These are phyloP conservation scores for Tipula helvola DNA, from an alignment of 2,888 invertebrate genomes.

Conservation along the genomic window DNA sequence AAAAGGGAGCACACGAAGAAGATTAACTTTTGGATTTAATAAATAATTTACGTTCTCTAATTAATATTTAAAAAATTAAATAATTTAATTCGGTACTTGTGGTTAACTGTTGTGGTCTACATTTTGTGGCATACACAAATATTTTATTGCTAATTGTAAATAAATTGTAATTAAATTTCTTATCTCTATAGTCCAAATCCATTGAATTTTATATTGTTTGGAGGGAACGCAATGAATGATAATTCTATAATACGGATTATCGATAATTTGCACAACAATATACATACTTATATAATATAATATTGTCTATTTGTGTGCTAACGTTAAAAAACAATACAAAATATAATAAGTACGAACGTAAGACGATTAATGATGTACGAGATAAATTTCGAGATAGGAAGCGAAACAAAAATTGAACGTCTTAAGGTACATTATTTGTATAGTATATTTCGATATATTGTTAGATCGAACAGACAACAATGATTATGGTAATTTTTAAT, in stretches of 20 bases:
- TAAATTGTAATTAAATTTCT: neutral
- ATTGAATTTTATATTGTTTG: neutral
- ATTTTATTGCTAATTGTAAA: too few relatives aligned
- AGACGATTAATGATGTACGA: neutral
- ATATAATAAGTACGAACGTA: neutral
- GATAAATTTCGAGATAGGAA: neutral
- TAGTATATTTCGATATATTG: neutral
- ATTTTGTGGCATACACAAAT: too few relatives aligned
- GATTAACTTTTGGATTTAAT: too few relatives aligned
- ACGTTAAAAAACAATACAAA: neutral
- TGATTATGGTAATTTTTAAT: neutral
- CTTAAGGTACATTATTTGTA: neutral
- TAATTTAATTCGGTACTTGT: too few relatives aligned
- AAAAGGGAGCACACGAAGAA: too few relatives aligned
- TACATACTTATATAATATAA: neutral
- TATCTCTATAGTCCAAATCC: too few relatives aligned
- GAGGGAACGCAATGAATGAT: neutral
- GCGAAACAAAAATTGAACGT: neutral
- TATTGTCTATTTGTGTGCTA: neutral
- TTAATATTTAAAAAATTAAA: too few relatives aligned
- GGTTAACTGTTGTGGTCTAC: too few relatives aligned
- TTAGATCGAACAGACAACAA: neutral
- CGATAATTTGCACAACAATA: neutral
- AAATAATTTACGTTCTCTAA: too few relatives aligned
- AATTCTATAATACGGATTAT: neutral